Conservation (phyloP, 2,113 vertebrate genomes). For the Balaeniceps rex region DNA sequence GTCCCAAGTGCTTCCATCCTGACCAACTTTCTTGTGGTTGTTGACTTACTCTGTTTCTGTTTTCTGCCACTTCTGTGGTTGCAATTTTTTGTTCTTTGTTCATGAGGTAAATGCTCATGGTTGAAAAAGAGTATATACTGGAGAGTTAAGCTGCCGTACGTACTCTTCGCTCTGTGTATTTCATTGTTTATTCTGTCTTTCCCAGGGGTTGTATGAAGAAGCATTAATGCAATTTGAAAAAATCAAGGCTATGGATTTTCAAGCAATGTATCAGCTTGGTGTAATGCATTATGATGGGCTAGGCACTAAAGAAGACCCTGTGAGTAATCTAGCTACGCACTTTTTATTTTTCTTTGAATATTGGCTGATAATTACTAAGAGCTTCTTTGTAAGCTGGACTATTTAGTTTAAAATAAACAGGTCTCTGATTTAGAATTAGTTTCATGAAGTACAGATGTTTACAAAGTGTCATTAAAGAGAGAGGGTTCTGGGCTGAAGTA, state of each 20-base stretch:
- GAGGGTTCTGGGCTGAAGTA: not conserved
- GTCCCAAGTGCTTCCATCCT: not conserved
- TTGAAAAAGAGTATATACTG: not conserved
- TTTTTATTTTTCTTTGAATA: not conserved
- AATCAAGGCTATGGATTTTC: conserved; percentile 74
- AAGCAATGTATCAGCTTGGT: conserved; percentile 80
- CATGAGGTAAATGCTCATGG: not conserved
- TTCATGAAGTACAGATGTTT: not conserved
- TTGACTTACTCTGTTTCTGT: not conserved
- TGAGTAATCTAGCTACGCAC: conserved; percentile 54
- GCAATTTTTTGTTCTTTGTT: not conserved
- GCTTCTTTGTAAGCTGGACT: not conserved
- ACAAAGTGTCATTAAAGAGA: not conserved
- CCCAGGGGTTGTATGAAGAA: conserved; percentile 75
- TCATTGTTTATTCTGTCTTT: not conserved
- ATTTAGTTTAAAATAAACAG: not conserved
- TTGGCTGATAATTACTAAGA: not conserved
- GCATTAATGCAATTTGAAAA: conserved; percentile 76
- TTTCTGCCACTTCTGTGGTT: not conserved
- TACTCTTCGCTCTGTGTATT: not conserved
- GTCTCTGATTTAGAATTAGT: not conserved
- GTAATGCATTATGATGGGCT: conserved; percentile 86
- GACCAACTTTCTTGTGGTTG: not conserved
- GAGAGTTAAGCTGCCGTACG: not conserved
- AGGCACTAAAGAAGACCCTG: conserved; percentile 66